These are phyloP conservation scores for Autographa gamma DNA, from an alignment of 2,888 invertebrate genomes.

Conservation along the genomic window DNA sequence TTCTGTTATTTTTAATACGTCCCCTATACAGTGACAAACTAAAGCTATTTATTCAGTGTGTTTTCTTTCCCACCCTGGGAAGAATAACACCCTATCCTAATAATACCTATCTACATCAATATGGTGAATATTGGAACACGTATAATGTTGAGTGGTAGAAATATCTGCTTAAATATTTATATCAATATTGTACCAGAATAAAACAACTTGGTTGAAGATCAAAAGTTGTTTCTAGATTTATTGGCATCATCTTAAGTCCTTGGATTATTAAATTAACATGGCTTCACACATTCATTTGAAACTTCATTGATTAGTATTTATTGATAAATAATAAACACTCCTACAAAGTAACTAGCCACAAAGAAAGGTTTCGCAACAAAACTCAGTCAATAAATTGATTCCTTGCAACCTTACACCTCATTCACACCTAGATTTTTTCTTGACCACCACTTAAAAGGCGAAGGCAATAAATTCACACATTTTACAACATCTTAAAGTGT, in stretches of 20 bases:
- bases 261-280: neutral
- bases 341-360: neutral
- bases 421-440: slow-evolving; percentile 31
- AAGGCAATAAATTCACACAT: slow-evolving; percentile 54
- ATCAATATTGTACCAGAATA: no score
- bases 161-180: no score
- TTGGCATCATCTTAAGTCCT: no score
- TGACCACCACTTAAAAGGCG: slow-evolving; percentile 33
- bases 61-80: slow-evolving; percentile 6
- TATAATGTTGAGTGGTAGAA: no score
- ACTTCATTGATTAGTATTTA: neutral
- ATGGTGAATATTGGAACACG: no score
- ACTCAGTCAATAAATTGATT: neutral
- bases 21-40: neutral
- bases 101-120: neutral
- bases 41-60: neutral
- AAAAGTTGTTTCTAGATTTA: no score
- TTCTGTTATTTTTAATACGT: neutral
- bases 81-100: neutral
- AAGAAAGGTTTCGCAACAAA: slow-evolving; percentile 2
- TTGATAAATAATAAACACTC: neutral
- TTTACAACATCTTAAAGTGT: slow-evolving; percentile 42
- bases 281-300: neutral
- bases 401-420: slow-evolving; percentile 10
- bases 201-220: no score